Evolutionary conservation across 2,888 invertebrate genomes (phyloP).

Genomic region (Lasioglossum morio): DNA sequence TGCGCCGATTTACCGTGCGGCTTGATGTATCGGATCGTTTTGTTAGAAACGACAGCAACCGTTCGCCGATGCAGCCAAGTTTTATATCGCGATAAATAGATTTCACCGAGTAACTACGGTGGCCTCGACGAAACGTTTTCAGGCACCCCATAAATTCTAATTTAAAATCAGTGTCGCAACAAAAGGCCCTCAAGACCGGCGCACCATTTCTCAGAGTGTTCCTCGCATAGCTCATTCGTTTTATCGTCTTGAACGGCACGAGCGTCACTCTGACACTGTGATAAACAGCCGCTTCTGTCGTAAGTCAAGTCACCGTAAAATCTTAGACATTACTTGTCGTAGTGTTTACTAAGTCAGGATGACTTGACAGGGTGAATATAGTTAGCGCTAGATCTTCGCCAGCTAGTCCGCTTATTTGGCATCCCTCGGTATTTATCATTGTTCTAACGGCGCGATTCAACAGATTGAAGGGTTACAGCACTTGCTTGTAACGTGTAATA

Average conservation of each 20-base stretch:
- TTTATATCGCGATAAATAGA: constrained; percentile 42
- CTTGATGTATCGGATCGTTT: background rate
- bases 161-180: constrained; percentile 75
- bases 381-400: constrained; percentile 63
- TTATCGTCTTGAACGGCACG: constrained; percentile 71
- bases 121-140: constrained; percentile 59
- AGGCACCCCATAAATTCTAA: constrained; percentile 70
- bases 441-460: constrained; percentile 10
- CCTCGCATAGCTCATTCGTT: constrained; percentile 74
- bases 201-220: constrained; percentile 73
- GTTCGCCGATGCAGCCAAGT: background rate
- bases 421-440: constrained; percentile 56
- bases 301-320: constrained; percentile 74
- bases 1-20: background rate
- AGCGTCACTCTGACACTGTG: constrained; percentile 69
- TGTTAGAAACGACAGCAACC: background rate
- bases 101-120: constrained; percentile 51
- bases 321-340: constrained; percentile 69
- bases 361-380: constrained; percentile 66
- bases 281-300: constrained; percentile 74
- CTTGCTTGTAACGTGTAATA: constrained; percentile 34
- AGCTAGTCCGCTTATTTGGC: constrained; percentile 52
- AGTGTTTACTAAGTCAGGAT: constrained; percentile 61
- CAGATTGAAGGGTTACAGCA: constrained; percentile 52
- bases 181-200: constrained; percentile 65